Evolutionary conservation across 2,888 invertebrate genomes (phyloP), one percentile per base, ranked within the genome.

Genomic region (Microctonus aethiopoides): DNA sequence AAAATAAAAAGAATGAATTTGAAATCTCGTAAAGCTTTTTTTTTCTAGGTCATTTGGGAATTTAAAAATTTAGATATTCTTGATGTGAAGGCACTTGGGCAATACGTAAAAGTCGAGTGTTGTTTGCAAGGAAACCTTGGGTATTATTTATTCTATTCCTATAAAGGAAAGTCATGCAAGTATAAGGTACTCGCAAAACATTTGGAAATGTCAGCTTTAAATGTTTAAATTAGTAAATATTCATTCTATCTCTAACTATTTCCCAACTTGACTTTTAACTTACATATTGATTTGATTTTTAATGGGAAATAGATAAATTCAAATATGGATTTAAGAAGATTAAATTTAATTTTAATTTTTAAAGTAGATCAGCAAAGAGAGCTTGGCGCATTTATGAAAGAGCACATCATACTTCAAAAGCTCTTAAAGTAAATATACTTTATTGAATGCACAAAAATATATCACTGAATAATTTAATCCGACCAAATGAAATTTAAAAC

Each of bases 181-280:
- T 62, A 51, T 3, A 63, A 57, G 54, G n/a, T n/a, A n/a, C 39
- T 56, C 54, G 66, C 65, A 67, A 69, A 73, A 64, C 64, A 69
- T 73, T 71, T 46, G 61, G 56, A 73, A 70, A 72, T 71, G 70
- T 75, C 73, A 68, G 73, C 76, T 75, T 75, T 75, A 75, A 16
- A 75, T 74, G 67, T 70, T 74, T 73, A 68, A 70, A 69, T 39
- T 60, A 60, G 72, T 74, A 75, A 73, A 46, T 20, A 46, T 46
- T 16, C 16, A 6, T 7, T 16, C 46, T 29, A 29, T 29, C 16
- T 16, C 16, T 16, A 46, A n/a, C 10, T 57, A 20, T 57, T 34
- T 56, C 54, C 64, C 56, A 39, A 60, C 68, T 63, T 63, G 24
- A 26, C 36, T 51, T 34, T 39, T 56, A 22, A 52, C 32, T 56